Evolutionary conservation across 1,140 invertebrate species (phyloP).

Genomic region (Drosophila punjabiensis): DNA sequence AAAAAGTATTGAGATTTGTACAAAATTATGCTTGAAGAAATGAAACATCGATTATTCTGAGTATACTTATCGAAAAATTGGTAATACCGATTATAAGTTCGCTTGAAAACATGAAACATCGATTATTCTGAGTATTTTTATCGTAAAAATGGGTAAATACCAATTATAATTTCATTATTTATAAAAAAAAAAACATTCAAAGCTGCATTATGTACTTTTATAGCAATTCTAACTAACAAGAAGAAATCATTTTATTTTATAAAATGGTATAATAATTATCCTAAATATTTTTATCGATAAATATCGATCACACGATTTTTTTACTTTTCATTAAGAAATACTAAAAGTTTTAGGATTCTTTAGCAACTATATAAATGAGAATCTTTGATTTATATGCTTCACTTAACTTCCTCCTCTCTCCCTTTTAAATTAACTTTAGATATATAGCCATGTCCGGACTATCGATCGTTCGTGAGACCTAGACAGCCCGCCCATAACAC

Average conservation of each 20-base stretch:
- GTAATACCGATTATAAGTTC: too few species aligned
- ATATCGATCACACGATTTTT: not conserved
- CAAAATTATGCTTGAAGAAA: too few species aligned
- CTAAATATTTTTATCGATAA: not conserved
- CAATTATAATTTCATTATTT: not conserved
- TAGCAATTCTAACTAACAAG: not conserved
- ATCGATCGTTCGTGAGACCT: constrained; percentile 31
- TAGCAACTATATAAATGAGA: not conserved
- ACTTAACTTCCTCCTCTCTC: constrained; percentile 3
- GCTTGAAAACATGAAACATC: not conserved
- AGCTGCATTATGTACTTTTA: not conserved
- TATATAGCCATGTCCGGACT: not conserved
- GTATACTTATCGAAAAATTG: too few species aligned
- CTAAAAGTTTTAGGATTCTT: not conserved
- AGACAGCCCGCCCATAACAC: constrained; percentile 27
- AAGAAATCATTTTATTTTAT: not conserved
- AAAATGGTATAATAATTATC: too few species aligned
- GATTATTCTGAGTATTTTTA: not conserved
- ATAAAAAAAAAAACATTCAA: not conserved
- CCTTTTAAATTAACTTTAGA: constrained; percentile 18
- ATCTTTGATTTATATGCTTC: constrained; percentile 17
- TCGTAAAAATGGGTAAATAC: not conserved
- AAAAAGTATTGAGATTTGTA: too few species aligned
- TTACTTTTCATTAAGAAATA: not conserved
- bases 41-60: too few species aligned